These are phyloP conservation scores for Puffinus mauretanicus DNA, from an alignment of 2,113 vertebrate genomes.

Conservation along the genomic window DNA sequence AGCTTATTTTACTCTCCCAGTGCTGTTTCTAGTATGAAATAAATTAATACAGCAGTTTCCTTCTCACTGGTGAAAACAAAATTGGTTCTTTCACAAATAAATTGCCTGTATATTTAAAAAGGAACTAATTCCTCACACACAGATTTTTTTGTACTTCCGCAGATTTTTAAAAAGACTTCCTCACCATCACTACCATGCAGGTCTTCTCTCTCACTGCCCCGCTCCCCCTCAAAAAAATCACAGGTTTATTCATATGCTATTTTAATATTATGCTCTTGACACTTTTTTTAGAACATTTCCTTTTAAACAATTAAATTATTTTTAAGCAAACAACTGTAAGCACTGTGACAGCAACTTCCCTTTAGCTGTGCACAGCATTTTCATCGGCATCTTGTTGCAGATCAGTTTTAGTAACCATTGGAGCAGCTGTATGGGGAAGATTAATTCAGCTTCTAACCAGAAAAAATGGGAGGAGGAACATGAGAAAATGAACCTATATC, in stretches of 20 bases:
- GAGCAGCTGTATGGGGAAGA: neutral
- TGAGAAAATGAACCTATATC: neutral
- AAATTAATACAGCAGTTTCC: neutral
- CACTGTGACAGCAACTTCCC: neutral
- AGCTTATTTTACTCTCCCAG: neutral
- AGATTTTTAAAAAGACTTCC: neutral
- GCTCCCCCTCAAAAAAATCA: neutral
- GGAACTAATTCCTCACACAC: neutral
- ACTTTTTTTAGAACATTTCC: neutral
- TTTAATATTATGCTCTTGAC: neutral
- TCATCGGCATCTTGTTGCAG: neutral
- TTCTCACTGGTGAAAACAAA: neutral
- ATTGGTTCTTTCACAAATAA: neutral
- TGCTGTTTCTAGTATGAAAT: neutral
- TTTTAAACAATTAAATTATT: neutral
- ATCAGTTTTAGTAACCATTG: neutral
- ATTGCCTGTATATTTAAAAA: neutral
- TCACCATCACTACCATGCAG: neutral
- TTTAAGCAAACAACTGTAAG: neutral
- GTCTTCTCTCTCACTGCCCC: neutral
- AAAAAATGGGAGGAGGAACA: neutral
- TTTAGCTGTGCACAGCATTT: neutral
- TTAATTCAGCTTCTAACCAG: neutral
- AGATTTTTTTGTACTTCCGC: neutral
- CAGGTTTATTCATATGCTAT: neutral